phyloP scores from a whole-genome alignment of 2,888 invertebrate genomes.

The Ophion ventricosus region DNA sequence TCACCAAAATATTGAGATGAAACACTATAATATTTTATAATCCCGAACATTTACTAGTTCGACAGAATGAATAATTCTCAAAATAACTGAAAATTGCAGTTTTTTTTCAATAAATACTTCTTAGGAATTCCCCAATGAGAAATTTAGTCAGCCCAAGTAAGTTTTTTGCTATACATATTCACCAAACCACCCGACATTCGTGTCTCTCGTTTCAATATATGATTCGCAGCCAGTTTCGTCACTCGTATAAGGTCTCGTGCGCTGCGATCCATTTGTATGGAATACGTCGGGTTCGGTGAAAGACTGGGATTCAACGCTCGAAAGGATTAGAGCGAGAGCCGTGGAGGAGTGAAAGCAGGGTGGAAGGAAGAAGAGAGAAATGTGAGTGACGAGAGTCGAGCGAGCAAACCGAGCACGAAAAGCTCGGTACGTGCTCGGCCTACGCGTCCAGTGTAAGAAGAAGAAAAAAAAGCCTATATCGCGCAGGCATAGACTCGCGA shows the following conservation, averaged over 20 bases:
- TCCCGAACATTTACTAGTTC: neutral
- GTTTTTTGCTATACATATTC: constrained; percentile 10
- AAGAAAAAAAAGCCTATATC: constrained; percentile 12
- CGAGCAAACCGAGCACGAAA: constrained; percentile 68
- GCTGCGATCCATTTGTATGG: constrained; percentile 45
- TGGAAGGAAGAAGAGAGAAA: constrained; percentile 45
- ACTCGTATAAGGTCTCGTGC: constrained; percentile 5
- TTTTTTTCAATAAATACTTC: neutral
- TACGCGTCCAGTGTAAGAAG: constrained; percentile 67
- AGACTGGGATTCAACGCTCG: constrained; percentile 56
- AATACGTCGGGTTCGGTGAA: constrained; percentile 47
- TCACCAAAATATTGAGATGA: too few relatives aligned
- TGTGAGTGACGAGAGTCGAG: constrained; percentile 59
- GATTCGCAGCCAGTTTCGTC: constrained; percentile 8
- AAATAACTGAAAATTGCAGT: neutral
- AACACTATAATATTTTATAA: neutral
- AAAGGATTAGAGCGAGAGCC: constrained; percentile 59
- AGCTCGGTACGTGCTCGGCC: constrained; percentile 77
- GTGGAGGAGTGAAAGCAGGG: constrained; percentile 1
- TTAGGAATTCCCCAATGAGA: neutral
- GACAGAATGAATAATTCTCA: neutral
- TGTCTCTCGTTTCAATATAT: constrained; percentile 6
- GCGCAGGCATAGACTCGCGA: constrained; percentile 13
- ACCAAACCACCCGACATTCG: neutral
- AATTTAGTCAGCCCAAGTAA: neutral